Evolutionary conservation across 37 sponge, comb jelly and placozoan genomes (phyloP).

Genomic region (Bolinopsis microptera): DNA sequence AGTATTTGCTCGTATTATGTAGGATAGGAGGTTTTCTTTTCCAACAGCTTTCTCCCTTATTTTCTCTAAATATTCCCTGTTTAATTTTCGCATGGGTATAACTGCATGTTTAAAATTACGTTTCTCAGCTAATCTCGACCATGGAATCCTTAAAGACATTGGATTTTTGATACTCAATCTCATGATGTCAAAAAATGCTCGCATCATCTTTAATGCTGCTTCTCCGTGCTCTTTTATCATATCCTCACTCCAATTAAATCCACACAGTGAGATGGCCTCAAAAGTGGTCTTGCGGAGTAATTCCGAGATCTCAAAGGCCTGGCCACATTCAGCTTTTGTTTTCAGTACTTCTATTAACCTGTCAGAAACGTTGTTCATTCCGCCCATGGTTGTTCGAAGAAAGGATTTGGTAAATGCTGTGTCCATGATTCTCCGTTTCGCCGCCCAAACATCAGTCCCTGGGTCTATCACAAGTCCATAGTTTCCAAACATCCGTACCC

Average conservation of each 20-base stretch:
- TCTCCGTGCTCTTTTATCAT: not conserved
- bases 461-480: constrained; percentile 10
- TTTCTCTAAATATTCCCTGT: not conserved
- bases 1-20: not conserved
- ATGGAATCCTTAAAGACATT: not conserved
- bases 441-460: not conserved
- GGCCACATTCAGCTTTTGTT: not conserved
- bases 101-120: not conserved
- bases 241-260: not conserved
- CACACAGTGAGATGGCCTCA: not conserved
- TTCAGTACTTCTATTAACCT: not conserved
- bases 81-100: not conserved
- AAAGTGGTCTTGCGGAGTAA: not conserved
- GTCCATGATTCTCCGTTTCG: constrained; percentile 26
- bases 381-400: not conserved
- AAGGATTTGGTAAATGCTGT: not conserved
- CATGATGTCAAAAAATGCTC: not conserved
- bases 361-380: constrained; percentile 1
- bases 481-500: not conserved
- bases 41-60: not conserved
- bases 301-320: constrained; percentile 33
- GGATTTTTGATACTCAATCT: not conserved
- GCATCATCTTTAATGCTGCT: not conserved
- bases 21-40: not conserved
- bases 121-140: not conserved